Evolutionary conservation across 2,888 invertebrate species (phyloP), one percentile per base, ranked within the genome.

Genomic region (Strigamia crassipes): DNA sequence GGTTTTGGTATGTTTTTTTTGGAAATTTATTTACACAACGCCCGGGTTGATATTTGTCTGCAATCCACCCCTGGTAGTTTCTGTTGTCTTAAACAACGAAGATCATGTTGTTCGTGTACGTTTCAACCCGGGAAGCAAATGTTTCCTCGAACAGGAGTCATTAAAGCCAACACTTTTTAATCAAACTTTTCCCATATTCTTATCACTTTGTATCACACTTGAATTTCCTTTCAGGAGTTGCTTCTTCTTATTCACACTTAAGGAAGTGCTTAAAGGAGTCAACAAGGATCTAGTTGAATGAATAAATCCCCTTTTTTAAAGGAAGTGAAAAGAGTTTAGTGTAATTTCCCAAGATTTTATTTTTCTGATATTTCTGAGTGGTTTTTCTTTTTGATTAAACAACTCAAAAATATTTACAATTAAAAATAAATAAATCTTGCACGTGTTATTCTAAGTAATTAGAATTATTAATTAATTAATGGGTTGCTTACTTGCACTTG

Each of bases 201-300:
- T 56, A 56, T 56, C 56, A 18, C 18, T 56, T 56, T 56, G 56
- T 56, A 15, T 56, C 56, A 56, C 56, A n/a, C 56, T 56, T 18
- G 56, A 56, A 18, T 56, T 56, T 56, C 56, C 56, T 56, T 56
- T 56, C 56, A 56, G 56, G n/a, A 56, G 56, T 56, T 56, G 56
- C 56, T 9, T 56, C 56, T 56, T 56, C 56, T 56, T 56, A 56
- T 56, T 56, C 56, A 56, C 56, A 56, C 56, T 56, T 56, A 56
- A 56, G 56, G 56, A 56, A 56, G 56, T 56, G 56, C 56, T 56
- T 56, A 56, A 46, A 56, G 56, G n/a, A 56, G 56, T 56, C 56
- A 56, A 56, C 56, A 56, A 56, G 56, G 56, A 56, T 56, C 56
- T n/a, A 46, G 46, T n/a, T 56, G 18, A 56, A 56, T 56, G 56